A percentile compares a stretch with the other conserved stretches of the same genome.
These are phyloP conservation scores for Stegostoma tigrinum DNA, from an alignment of 2,113 vertebrate species.

Conservation along the genomic window DNA sequence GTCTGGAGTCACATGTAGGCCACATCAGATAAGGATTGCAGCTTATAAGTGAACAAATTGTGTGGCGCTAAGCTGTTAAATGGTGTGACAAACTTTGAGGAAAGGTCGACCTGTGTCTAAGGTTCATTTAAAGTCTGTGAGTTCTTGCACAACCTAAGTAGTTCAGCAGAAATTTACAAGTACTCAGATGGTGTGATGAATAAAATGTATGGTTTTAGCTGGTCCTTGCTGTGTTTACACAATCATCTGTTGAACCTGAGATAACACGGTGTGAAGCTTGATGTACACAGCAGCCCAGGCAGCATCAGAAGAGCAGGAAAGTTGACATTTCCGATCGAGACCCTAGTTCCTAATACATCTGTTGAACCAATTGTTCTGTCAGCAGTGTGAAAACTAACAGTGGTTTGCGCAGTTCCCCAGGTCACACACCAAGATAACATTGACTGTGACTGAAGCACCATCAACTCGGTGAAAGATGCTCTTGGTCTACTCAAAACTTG, in stretches of 20 bases:
- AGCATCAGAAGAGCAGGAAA: too few relatives aligned
- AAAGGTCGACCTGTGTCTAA: neutral
- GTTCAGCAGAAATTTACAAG: neutral
- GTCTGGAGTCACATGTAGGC: too few relatives aligned
- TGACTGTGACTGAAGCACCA: too few relatives aligned
- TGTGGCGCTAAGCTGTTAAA: neutral
- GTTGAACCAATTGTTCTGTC: neutral
- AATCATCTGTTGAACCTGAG: neutral
- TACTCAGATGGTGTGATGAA: neutral
- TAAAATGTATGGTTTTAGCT: neutral
- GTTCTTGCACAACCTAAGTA: neutral
- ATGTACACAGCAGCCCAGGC: too few relatives aligned
- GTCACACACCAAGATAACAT: too few relatives aligned
- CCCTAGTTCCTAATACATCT: too few relatives aligned
- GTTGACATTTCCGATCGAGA: too few relatives aligned
- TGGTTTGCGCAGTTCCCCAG: neutral
- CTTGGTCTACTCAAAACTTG: too few relatives aligned
- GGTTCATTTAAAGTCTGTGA: neutral
- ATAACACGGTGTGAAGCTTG: too few relatives aligned
- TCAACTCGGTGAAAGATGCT: too few relatives aligned
- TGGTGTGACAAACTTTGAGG: neutral
- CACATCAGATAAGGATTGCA: too few relatives aligned
- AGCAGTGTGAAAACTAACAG: neutral
- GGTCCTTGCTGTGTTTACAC: neutral
- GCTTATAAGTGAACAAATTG: neutral